Base-by-base conservation (phyloP, 2,888 invertebrate genomes). In the Petrolisthes cinctipes region DNA sequence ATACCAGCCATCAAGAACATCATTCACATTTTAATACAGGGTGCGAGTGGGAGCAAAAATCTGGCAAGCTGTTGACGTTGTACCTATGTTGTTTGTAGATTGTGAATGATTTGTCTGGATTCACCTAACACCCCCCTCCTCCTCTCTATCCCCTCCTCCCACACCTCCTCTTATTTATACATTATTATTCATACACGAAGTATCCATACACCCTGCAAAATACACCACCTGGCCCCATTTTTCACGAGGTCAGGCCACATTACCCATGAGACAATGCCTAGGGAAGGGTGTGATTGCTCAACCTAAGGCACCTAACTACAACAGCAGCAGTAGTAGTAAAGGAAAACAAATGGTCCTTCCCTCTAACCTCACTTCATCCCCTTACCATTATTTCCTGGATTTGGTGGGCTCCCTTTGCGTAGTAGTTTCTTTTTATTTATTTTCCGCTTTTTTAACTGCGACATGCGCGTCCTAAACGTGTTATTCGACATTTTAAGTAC, bases 321-420 rank as follows among this genome's bases (percentile, higher is more conserved):
- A 73, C 14, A 57, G 73, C 23, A 83, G 61, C 11, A 76, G 20
- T 23, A 23, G 7, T n/a, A 76, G 14, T 14, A 76, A 80, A 86
- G 68, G 81, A 86, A 87, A 84, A 87, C 83, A 84, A 84, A 80
- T 87, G 87, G 81, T 81, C 75, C 80, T 79, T 6, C 78, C 7
- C 56, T 14, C 11, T 37, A 17, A 17, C 68, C 68, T 78, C 53
- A 37, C 53, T 66, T 66, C 53, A 86, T 61, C 76, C 54, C 37
- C 88, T 88, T 82, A 88, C 88, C 88, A 85, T 88, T 88, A 85
- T 88, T 88, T 78, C 88, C 82, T 82, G 78, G 85, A 78, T 85
- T 88, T 68, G 82, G 51, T n/a, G 88, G 85, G 57, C 66, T 88
- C 81, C 88, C 85, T 85, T 82, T 53, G 37, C 88, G 81, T 57